phyloP scores from a whole-genome alignment of 2,888 invertebrate species.

The Trilocha varians region DNA sequence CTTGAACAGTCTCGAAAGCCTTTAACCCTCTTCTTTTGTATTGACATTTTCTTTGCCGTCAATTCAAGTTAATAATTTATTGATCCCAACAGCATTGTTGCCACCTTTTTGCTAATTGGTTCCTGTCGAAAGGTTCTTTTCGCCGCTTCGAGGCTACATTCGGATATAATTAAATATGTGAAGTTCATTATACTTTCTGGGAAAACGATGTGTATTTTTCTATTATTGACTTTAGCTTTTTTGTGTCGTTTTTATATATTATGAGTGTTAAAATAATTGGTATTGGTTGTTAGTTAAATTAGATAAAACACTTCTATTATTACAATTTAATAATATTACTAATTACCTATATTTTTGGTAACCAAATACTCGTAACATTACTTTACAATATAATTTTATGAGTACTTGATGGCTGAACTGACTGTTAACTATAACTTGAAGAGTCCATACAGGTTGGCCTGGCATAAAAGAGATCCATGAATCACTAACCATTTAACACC shows the following conservation, averaged over 20 bases:
- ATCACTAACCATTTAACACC: no score
- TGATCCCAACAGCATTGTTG: constrained; percentile 32
- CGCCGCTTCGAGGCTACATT: constrained; percentile 31
- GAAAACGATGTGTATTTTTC: constrained; percentile 30
- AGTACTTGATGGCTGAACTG: no score
- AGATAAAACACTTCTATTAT: neutral
- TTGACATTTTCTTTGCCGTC: constrained; percentile 25
- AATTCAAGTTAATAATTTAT: constrained; percentile 33
- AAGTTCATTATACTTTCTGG: constrained; percentile 33
- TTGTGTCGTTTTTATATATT: neutral
- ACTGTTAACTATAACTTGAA: no score
- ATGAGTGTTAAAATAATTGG: neutral
- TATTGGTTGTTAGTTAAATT: neutral
- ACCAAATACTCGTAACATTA: no score
- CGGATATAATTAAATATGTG: constrained; percentile 42
- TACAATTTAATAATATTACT: neutral
- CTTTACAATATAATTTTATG: no score
- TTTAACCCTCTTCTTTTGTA: neutral
- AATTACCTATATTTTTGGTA: no score
- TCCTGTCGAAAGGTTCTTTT: constrained; percentile 39
- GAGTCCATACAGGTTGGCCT: no score
- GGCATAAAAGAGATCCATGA: no score
- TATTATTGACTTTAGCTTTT: no score
- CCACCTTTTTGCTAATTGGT: constrained; percentile 49
- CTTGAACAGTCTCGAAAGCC: neutral